Evolutionary conservation across 2,888 invertebrate species (phyloP), one percentile per base, ranked within the genome.

Genomic region (Dolichopus griseipennis): DNA sequence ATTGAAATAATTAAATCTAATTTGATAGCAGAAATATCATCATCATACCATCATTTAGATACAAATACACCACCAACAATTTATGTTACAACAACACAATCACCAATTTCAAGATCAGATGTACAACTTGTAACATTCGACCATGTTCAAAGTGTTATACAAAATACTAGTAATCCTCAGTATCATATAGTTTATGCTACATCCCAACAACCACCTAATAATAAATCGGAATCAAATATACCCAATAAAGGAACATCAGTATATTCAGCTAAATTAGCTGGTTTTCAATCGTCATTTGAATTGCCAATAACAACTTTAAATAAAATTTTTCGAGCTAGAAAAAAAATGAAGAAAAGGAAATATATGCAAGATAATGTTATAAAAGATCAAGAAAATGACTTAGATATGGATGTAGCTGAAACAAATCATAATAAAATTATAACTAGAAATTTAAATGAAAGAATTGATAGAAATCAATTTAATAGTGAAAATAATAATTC

Each of bases 81-180:
- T 52, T 52, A 52, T 52, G 52, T 52, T n/a, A 52, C 52, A 18
- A 52, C 52, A 52, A 2, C 15, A 52, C 18, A 1, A 52, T 52
- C 52, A 18, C 52, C 15, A 3, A 52, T 52, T 12, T 52, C 52
- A 15, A 52, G 52, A 52, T 52, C 52, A 52, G 52, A 52, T 52
- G 8, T 52, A 52, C 52, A 52, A 52, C 3, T 52, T 52, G 52
- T 52, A 52, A 52, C 52, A 3, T 52, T 52, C 9, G 52, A 52
- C 1, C 52, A 52, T 52, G 52, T 52, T 52, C 52, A 52, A 52
- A 52, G 52, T 52, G 52, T 52, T 52, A 52, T 52, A 52, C 52
- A 52, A 52, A 52, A 52, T 52, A 4, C 52, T 12, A 52, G 52
- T n/a, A 52, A 52, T 52, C 52, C 52, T 6, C 52, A 52, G 18